Percentiles rank a stretch among this genome's conserved stretches.
phyloP scores from a whole-genome alignment of 2,113 vertebrate species.

The Amphilophus citrinellus region DNA sequence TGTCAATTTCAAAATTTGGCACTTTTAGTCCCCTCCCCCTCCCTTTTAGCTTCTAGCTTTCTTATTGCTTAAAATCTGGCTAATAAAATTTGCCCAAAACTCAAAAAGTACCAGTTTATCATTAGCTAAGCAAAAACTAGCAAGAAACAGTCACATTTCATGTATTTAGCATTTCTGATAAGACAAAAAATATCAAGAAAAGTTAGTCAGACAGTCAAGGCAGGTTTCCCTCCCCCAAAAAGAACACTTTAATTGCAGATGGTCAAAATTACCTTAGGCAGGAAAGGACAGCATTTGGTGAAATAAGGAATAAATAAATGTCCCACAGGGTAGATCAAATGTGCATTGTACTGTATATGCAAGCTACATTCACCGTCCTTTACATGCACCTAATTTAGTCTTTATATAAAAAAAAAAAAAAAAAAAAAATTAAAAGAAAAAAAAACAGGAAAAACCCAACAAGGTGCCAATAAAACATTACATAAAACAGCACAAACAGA shows the following conservation, averaged over 20 bases:
- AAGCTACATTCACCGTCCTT: constrained; percentile 80
- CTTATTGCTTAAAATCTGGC: not conserved
- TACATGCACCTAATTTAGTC: constrained; percentile 58
- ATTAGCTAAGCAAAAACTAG: not conserved
- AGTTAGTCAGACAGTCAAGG: not conserved
- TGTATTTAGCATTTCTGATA: not conserved
- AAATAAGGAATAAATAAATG: constrained; percentile 82
- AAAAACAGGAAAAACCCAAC: constrained; percentile 67
- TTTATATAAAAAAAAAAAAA: not conserved
- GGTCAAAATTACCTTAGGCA: constrained; percentile 60
- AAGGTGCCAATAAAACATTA: constrained; percentile 70
- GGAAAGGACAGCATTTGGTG: constrained; percentile 75
- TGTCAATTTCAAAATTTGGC: not conserved
- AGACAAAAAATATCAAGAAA: not conserved
- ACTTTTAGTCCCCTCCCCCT: not conserved
- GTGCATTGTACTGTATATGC: constrained; percentile 64
- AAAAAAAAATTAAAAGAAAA: not conserved
- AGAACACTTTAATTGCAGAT: constrained; percentile 73
- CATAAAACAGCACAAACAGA: constrained; percentile 70
- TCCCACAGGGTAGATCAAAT: constrained; percentile 68
- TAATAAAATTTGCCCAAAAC: too few relatives aligned
- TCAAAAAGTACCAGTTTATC: too few relatives aligned
- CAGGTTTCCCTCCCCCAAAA: constrained; percentile 43
- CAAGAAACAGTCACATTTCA: not conserved
- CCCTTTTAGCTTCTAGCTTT: not conserved